Evolutionary conservation across 2,888 invertebrate species (phyloP).

Genomic region (Himalopsyche kuldschensis): DNA sequence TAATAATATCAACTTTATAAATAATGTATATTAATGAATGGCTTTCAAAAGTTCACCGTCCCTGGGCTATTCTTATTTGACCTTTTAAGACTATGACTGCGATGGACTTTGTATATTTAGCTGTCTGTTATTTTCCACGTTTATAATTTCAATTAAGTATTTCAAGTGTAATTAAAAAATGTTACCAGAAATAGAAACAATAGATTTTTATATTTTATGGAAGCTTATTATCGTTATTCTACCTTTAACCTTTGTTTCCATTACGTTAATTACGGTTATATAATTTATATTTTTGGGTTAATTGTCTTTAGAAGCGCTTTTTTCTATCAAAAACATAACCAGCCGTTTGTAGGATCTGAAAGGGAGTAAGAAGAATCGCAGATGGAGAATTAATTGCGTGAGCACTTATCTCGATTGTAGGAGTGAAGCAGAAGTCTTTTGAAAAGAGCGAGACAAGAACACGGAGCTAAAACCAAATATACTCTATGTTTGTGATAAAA

Average conservation of each 20-base stretch:
- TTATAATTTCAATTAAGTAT: no score
- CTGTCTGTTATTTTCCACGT: no score
- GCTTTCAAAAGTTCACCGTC: no score
- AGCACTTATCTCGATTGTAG: slow-evolving; percentile 35
- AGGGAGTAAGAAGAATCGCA: not conserved
- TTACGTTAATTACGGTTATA: not conserved
- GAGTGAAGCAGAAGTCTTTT: not conserved
- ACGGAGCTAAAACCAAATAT: not conserved
- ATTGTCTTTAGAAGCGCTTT: not conserved
- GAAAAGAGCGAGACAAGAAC: not conserved
- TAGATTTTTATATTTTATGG: no score
- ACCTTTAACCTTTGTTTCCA: not conserved
- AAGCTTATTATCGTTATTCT: not conserved
- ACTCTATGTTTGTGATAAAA: not conserved
- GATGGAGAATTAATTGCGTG: slow-evolving; percentile 29
- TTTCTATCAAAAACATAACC: not conserved
- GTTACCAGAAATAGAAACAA: no score
- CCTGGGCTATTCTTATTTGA: no score
- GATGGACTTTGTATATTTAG: no score
- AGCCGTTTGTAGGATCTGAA: not conserved
- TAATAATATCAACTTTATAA: no score
- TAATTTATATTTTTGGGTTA: not conserved
- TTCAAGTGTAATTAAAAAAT: no score
- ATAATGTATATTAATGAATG: no score
- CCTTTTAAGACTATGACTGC: no score